Percentiles rank a stretch among this genome's conserved stretches.
These are phyloP conservation scores for Probaryconus sp. DNA, from an alignment of 1,140 invertebrate genomes.

Conservation along the genomic window DNA sequence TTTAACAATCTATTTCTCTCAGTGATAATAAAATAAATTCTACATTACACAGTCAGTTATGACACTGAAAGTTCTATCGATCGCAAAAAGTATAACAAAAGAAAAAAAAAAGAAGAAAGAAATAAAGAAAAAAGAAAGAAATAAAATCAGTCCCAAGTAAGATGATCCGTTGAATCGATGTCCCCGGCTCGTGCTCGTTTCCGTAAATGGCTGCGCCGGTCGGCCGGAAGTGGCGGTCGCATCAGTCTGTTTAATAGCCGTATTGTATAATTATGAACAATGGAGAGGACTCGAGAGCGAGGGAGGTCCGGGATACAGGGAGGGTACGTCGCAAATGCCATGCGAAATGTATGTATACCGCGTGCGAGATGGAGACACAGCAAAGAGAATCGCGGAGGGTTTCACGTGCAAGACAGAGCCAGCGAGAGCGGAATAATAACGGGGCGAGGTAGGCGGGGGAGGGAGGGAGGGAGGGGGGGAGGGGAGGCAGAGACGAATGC, in stretches of 20 bases:
- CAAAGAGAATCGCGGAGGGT: constrained; percentile 35
- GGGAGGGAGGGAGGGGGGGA: constrained; percentile 28
- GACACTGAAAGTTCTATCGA: too few relatives aligned
- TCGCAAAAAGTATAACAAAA: background rate
- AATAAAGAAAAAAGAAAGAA: constrained; percentile 3
- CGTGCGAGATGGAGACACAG: constrained; percentile 50
- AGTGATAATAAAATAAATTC: too few relatives aligned
- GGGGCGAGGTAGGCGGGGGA: constrained; percentile 12
- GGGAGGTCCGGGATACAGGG: constrained; percentile 33
- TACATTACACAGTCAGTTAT: too few relatives aligned
- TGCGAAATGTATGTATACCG: constrained; percentile 69
- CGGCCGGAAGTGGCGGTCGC: constrained; percentile 75
- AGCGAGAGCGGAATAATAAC: constrained; percentile 7
- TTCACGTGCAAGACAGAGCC: constrained; percentile 47
- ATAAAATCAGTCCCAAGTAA: constrained; percentile 20
- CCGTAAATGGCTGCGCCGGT: constrained; percentile 71
- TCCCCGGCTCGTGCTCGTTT: constrained; percentile 67
- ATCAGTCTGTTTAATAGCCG: constrained; percentile 79
- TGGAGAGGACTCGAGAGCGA: constrained; percentile 65
- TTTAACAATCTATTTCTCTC: too few relatives aligned
- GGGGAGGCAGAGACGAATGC: constrained; percentile 31
- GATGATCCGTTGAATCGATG: constrained; percentile 43
- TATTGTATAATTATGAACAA: constrained; percentile 79
- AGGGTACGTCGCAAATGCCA: constrained; percentile 62
- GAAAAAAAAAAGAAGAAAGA: background rate